Base-by-base conservation (phyloP, 2,888 invertebrate species). In the Rugalucina vietnamica region DNA sequence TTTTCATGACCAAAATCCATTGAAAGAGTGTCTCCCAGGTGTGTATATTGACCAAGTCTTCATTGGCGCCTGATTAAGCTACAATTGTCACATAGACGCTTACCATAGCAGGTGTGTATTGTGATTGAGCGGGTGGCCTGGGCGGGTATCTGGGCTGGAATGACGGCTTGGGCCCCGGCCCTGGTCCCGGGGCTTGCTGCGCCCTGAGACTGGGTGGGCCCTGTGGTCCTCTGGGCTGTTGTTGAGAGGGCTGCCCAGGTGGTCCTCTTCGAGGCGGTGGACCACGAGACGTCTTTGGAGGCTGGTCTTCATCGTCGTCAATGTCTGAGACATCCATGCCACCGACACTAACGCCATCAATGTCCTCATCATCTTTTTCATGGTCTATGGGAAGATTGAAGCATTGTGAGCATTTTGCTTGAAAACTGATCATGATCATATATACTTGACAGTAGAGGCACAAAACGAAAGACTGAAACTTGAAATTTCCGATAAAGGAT, bases 301-400 rank as follows among this genome's bases (percentile, higher is more conserved):
- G 65, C 24, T 77, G 73, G 4, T 85, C 82, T 29, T 91, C 89
- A 1, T 90, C 89, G 71, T 92, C 93, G 29, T 93, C 93, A 29
- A 93, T 91, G 85, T 94, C 94, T 0, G 94, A 94, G 12, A 94
- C 93, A 81, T 94, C 94, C 94, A 94, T 94, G 24, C 92, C 94
- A n/a, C 93, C 94, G 0, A 91, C 93, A 90, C 93, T 94, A n/a
- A 94, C 93, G 36, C 90, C 91, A 36, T 93, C 92, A 32, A 92
- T 91, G 57, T 93, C 93, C 43, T 92, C 93, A 27, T 60, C 60
- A 27, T 27, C 60, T 60, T n/a, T n/a, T n/a, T 60, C 60, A 24
- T 60, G 24, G 29, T n/a, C n/a, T n/a, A n/a, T n/a, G n/a, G n/a
- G n/a, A n/a, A n/a, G n/a, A n/a, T n/a, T n/a, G n/a, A n/a, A n/a